Conservation (phyloP, 2,888 invertebrate genomes). For the Pocota personata region DNA sequence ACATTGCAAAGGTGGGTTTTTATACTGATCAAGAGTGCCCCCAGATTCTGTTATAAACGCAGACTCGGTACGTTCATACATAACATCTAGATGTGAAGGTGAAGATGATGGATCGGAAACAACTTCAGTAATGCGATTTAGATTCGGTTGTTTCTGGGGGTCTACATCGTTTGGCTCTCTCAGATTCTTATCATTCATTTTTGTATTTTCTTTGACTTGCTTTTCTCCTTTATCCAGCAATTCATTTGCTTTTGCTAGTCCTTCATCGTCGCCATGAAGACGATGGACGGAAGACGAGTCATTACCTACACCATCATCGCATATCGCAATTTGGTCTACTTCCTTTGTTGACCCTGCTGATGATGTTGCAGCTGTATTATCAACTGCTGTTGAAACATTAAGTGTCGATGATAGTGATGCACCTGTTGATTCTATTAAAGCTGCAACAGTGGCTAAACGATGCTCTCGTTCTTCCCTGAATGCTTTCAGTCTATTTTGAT, state of each 20-base stretch:
- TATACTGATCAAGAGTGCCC: constrained; percentile 50
- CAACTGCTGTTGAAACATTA: background rate
- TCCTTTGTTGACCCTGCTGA: background rate
- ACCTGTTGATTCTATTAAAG: background rate
- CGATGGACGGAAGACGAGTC: background rate
- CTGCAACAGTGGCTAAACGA: background rate
- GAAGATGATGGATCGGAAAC: background rate
- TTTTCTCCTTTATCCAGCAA: background rate
- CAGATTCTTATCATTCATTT: background rate
- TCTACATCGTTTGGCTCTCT: background rate
- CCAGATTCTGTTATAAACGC: constrained; percentile 73
- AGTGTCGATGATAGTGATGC: background rate
- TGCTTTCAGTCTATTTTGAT: constrained; percentile 26
- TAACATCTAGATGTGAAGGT: constrained; percentile 31
- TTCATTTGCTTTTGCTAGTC: background rate
- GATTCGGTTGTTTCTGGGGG: background rate
- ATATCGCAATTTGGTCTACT: background rate
- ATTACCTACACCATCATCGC: background rate
- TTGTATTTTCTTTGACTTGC: background rate
- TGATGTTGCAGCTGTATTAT: background rate
- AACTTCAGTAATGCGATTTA: background rate
- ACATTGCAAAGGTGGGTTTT: constrained; percentile 39
- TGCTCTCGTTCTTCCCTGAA: constrained; percentile 9
- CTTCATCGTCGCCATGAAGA: background rate
- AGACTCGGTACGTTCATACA: constrained; percentile 68